Percentiles rank a stretch among this genome's conserved stretches.
These are phyloP conservation scores for Isichthys henryi DNA, from an alignment of 2,113 vertebrate species.

Conservation along the genomic window DNA sequence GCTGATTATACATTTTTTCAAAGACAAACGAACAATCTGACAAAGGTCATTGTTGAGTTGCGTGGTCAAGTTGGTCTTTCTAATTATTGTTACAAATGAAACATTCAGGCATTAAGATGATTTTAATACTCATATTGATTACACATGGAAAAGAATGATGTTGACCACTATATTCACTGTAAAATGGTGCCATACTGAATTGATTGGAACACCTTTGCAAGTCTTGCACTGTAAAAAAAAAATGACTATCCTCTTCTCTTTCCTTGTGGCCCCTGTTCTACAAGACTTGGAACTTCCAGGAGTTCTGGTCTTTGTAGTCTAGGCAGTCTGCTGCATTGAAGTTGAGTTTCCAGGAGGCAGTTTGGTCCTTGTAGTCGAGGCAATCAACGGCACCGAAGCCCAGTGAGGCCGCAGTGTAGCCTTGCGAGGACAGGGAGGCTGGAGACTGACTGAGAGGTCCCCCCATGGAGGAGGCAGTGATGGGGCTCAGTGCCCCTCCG, in stretches of 20 bases:
- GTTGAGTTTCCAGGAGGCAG: slow-evolving; percentile 73
- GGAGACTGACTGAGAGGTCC: slow-evolving; percentile 71
- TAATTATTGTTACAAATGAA: neutral
- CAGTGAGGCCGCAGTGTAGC: slow-evolving; percentile 66
- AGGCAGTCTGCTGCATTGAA: slow-evolving; percentile 76
- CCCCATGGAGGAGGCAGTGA: slow-evolving; percentile 66
- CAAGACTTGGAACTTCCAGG: slow-evolving; percentile 87
- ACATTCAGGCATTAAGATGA: neutral
- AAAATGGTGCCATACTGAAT: neutral
- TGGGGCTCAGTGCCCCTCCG: slow-evolving; percentile 70
- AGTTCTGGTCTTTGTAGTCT: slow-evolving; percentile 84
- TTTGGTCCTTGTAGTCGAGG: slow-evolving; percentile 79
- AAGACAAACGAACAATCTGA: neutral
- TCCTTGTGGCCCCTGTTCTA: slow-evolving; percentile 41
- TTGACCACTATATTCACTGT: neutral
- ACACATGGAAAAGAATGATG: neutral
- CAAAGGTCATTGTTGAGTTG: neutral
- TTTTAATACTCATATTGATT: slow-evolving; percentile 7
- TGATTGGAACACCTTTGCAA: neutral
- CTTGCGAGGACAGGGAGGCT: slow-evolving; percentile 66
- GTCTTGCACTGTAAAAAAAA: slow-evolving; percentile 19
- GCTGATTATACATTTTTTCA: neutral
- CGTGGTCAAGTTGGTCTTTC: neutral
- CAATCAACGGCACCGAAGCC: slow-evolving; percentile 73
- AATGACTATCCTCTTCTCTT: slow-evolving; percentile 22